Evolutionary conservation across 2,888 invertebrate species (phyloP).

Genomic region (Coleophora deauratella): DNA sequence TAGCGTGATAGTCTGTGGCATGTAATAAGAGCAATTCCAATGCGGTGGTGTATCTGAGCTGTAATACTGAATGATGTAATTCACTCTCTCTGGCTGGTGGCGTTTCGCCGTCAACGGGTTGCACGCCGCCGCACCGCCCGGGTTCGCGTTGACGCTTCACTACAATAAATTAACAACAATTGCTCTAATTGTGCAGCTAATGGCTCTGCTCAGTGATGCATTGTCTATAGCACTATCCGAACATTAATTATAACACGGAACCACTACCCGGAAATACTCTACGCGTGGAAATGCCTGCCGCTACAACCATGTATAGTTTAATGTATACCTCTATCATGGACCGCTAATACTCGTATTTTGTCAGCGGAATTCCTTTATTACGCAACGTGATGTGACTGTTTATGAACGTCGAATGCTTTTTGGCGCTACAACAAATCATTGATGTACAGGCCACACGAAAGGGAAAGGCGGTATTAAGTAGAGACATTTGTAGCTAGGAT

Average conservation of each 20-base stretch:
- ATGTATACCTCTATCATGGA: background rate
- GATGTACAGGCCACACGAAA: constrained; percentile 27
- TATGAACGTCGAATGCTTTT: constrained; percentile 18
- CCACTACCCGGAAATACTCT: constrained; percentile 43
- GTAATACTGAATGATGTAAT: constrained; percentile 19
- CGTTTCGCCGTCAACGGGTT: constrained; percentile 19
- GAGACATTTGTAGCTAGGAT: constrained; percentile 24
- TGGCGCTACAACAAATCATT: constrained; percentile 3
- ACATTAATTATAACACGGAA: constrained; percentile 38
- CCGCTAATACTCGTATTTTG: constrained; percentile 25
- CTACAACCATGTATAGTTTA: constrained; percentile 13
- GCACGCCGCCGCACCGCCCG: background rate
- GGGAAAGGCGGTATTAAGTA: constrained; percentile 33
- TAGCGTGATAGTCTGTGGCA: constrained; percentile 9
- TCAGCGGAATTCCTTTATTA: constrained; percentile 35
- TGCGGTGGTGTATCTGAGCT: constrained; percentile 3
- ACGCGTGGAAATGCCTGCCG: constrained; percentile 44
- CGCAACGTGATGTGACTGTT: constrained; percentile 47
- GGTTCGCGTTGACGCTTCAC: constrained; percentile 28
- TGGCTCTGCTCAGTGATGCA: constrained; percentile 53
- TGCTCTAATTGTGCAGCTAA: constrained; percentile 70
- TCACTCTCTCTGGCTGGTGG: constrained; percentile 16
- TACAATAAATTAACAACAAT: constrained; percentile 68
- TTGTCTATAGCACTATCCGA: constrained; percentile 54
- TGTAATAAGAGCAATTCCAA: constrained; percentile 11